These are phyloP conservation scores for Xiphorhynchus erythropygius DNA, from an alignment of 2,797 vertebrate species.

Conservation along the genomic window DNA sequence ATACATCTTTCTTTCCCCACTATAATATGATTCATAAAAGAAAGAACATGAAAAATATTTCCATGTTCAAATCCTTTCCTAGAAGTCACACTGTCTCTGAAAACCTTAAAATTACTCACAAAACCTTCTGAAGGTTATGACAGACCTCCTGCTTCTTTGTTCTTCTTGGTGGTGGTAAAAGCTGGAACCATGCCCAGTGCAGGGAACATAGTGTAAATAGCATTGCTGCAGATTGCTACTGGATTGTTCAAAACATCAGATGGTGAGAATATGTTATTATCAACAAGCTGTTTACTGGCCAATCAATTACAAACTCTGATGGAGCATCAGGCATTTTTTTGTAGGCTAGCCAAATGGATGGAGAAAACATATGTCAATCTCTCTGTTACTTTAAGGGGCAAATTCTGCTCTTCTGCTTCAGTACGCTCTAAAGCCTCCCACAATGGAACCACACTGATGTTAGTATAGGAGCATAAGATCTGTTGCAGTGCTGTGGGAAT, in stretches of 20 bases:
- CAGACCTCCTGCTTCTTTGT: constrained; percentile 47
- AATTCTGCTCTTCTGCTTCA: constrained; percentile 25
- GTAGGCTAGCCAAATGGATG: constrained; percentile 29
- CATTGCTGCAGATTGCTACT: constrained; percentile 37
- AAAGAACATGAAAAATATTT: background rate
- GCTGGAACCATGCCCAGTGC: constrained; percentile 31
- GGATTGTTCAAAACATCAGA: constrained; percentile 58
- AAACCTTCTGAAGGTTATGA: constrained; percentile 48
- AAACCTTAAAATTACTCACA: constrained; percentile 4
- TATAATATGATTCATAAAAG: background rate
- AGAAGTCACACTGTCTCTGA: background rate
- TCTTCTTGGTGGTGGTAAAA: constrained; percentile 52
- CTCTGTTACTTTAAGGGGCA: constrained; percentile 28
- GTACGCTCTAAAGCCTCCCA: background rate
- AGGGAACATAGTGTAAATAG: constrained; percentile 40
- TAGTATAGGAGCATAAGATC: background rate
- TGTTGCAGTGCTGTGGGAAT: background rate
- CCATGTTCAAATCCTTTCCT: background rate
- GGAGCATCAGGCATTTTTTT: constrained; percentile 48
- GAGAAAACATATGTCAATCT: constrained; percentile 52
- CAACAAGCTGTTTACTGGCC: constrained; percentile 51
- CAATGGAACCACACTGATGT: background rate
- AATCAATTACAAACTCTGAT: constrained; percentile 46
- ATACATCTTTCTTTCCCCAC: background rate
- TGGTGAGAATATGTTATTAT: constrained; percentile 59